These are phyloP conservation scores for Typhlomys cinereus DNA, from an alignment of 2,113 vertebrate genomes.

Conservation along the genomic window DNA sequence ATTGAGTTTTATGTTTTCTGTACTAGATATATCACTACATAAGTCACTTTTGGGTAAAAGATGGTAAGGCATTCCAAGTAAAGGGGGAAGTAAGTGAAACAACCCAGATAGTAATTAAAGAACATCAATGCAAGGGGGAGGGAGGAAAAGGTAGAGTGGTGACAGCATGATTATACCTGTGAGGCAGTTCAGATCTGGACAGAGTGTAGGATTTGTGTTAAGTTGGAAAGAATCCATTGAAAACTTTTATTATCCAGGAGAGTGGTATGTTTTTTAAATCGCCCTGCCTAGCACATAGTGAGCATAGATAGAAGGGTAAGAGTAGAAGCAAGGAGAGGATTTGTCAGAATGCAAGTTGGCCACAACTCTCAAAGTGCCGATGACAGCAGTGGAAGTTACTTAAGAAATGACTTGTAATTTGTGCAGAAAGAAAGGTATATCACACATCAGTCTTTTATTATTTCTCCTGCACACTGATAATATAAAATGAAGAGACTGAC, in stretches of 20 bases:
- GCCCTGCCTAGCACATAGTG: neutral
- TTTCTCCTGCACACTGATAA: neutral
- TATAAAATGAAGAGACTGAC: neutral
- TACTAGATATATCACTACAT: neutral
- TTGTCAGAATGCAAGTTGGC: neutral
- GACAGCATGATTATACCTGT: rapidly evolving
- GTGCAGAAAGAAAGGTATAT: neutral
- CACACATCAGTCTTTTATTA: neutral
- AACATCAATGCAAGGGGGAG: no score
- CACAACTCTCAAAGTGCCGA: rapidly evolving
- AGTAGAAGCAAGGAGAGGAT: neutral
- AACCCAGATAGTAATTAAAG: no score
- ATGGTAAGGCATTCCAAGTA: neutral
- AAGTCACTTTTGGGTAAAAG: neutral
- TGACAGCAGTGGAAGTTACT: neutral
- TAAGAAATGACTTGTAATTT: neutral
- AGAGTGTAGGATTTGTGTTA: neutral
- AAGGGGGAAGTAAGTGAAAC: neutral
- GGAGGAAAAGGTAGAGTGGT: neutral
- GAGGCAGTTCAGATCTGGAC: neutral
- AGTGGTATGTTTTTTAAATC: neutral
- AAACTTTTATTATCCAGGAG: neutral
- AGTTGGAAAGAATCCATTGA: neutral
- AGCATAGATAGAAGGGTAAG: neutral
- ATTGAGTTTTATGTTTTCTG: neutral